Evolutionary conservation across 2,113 vertebrate species (phyloP), one percentile per base, ranked within the genome.

Genomic region (Sinocyclocheilus grahami): DNA sequence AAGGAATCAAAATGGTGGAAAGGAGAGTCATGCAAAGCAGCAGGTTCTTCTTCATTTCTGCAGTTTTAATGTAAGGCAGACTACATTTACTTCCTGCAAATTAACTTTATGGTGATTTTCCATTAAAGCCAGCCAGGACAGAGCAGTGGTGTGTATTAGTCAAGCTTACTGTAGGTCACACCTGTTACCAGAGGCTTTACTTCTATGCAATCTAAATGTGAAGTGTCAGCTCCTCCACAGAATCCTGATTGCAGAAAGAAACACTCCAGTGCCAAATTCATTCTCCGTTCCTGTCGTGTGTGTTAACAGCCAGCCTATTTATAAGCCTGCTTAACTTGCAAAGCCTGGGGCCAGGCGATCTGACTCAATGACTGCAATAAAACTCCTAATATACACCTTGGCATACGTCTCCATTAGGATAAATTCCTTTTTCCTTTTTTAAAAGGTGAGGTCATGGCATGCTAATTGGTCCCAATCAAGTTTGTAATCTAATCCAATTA

Each of bases 401-500:
- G 78, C 84, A 87, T 76, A 75, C 69, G 77, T 85, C 86, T 89
- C 87, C 82, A 89, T 90, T 85, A 90, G 86, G 85, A 69, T 83
- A 83, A 89, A 91, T 90, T 87, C 89, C 89, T 88, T 88, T 90
- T 87, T 88, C 85, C 63, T 88, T 86, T 88, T 84, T 87, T 75
- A 83, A 85, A 87, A 89, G 88, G 87, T 87, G 87, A 87, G 74
- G 88, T 33, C 58, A 85, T 86, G 60, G 86, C 90, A 93, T 60
- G 63, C 84, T 85, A 92, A 88, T 88, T 63, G 88, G 85, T 88
- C 86, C 87, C 90, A 90, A 18, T 91, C 84, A 92, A 91, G 92
- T 87, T 84, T 86, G 88, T 90, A 92, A 92, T 87, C 90, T 84
- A 84, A 85, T 91, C 90, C 92, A 92, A 93, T 93, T 93, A 91